These are phyloP conservation scores for Mirza zaza DNA, from an alignment of 2,113 vertebrate genomes.

Conservation along the genomic window DNA sequence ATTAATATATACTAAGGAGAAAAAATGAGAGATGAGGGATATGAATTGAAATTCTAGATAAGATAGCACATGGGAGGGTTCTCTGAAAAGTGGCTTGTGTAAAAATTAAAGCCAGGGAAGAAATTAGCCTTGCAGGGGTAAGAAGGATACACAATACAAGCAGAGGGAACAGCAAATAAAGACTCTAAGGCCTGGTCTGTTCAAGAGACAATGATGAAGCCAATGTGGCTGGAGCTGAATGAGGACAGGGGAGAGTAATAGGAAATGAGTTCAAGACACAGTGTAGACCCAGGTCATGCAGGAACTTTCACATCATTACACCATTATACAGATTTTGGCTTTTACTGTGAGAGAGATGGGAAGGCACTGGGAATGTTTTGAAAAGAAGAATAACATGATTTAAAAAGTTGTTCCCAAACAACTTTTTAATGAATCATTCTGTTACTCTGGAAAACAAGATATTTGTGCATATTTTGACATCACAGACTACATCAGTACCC, in stretches of 20 bases:
- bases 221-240: not conserved
- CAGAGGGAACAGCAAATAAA: not conserved
- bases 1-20: not conserved
- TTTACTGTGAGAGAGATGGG: not conserved
- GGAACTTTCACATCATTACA: not conserved
- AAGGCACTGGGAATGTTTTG: not conserved
- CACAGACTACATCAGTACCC: not conserved
- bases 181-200: not conserved
- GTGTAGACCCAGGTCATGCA: not conserved
- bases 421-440: not conserved
- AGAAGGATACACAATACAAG: not conserved
- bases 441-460: not conserved
- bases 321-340: not conserved
- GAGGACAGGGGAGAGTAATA: not conserved
- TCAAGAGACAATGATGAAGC: not conserved
- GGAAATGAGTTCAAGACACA: not conserved
- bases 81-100: not conserved
- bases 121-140: not conserved
- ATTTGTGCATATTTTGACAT: not conserved
- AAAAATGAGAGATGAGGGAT: not conserved
- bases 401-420: not conserved
- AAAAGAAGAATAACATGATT: not conserved
- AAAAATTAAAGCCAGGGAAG: not conserved
- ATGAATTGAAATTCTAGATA: not conserved
- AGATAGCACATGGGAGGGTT: not conserved